These are phyloP conservation scores for Agriopis marginaria DNA, from an alignment of 2,888 invertebrate genomes.

Conservation along the genomic window DNA sequence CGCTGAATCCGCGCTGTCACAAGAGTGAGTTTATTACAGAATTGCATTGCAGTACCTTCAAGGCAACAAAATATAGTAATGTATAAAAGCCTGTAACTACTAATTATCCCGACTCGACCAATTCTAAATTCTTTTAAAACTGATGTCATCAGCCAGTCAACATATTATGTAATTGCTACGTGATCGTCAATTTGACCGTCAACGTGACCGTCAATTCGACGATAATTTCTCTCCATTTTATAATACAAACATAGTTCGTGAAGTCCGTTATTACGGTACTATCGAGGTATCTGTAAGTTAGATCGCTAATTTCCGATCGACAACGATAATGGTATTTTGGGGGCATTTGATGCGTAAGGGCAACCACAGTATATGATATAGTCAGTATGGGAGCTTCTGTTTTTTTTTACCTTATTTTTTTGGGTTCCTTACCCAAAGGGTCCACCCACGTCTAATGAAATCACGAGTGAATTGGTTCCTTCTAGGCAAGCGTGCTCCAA, in stretches of 20 bases:
- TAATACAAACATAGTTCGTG: slow-evolving; percentile 56
- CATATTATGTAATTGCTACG: slow-evolving; percentile 2
- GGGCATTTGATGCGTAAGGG: slow-evolving; percentile 38
- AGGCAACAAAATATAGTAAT: too few species aligned
- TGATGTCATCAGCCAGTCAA: slow-evolving; percentile 18
- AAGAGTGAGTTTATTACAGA: too few species aligned
- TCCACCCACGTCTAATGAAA: too few species aligned
- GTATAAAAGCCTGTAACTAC: background rate
- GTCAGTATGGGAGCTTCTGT: slow-evolving; percentile 12
- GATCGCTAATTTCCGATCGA: slow-evolving; percentile 64
- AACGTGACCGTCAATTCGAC: slow-evolving; percentile 27
- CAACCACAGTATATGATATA: slow-evolving; percentile 16
- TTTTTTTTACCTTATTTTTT: background rate
- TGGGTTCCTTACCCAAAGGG: too few species aligned
- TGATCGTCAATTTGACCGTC: slow-evolving; percentile 19
- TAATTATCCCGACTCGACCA: background rate
- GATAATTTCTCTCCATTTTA: slow-evolving; percentile 37
- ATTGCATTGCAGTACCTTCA: too few species aligned
- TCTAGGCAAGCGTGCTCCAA: too few species aligned
- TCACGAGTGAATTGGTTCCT: too few species aligned
- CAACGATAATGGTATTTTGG: slow-evolving; percentile 56
- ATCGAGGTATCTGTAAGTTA: slow-evolving; percentile 64
- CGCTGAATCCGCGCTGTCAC: too few species aligned
- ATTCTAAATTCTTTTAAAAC: background rate
- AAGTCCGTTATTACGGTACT: slow-evolving; percentile 61